Evolutionary conservation across 1,140 invertebrate species (phyloP).

Genomic region (Rhopalosiphum maidis): DNA sequence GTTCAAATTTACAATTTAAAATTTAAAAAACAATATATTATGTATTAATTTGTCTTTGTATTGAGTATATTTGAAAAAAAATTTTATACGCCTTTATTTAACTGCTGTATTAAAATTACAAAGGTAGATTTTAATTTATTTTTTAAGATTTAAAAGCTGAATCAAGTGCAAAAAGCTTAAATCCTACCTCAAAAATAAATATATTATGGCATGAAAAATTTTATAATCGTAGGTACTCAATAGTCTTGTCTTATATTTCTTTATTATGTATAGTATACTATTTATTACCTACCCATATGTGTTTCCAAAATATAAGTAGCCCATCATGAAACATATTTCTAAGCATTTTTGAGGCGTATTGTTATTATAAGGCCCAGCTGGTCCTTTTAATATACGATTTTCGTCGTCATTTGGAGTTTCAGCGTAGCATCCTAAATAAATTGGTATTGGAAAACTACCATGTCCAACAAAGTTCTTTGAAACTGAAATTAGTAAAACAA

Average conservation of each 20-base stretch:
- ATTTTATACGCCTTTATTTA: no score
- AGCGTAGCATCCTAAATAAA: conserved; percentile 40
- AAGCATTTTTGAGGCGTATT: conserved; percentile 58
- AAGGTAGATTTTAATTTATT: neutral
- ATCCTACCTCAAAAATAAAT: neutral
- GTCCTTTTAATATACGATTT: conserved; percentile 43
- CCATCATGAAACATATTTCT: conserved; percentile 59
- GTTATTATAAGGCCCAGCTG: neutral
- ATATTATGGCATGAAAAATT: neutral
- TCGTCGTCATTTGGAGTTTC: conserved; percentile 24
- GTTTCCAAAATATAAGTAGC: conserved; percentile 56
- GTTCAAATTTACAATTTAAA: no score
- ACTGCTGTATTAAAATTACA: no score
- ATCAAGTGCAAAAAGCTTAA: no score
- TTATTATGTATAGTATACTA: neutral
- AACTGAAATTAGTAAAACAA: neutral
- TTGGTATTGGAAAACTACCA: conserved; percentile 33
- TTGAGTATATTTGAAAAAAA: no score
- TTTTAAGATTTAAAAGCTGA: neutral
- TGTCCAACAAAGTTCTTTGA: neutral
- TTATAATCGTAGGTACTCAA: no score
- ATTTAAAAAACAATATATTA: no score
- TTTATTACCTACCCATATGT: conserved; percentile 40
- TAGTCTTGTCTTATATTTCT: neutral
- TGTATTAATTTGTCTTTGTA: no score